These are phyloP conservation scores for Aphelocoma californica DNA, from an alignment of 2,797 vertebrate species.

Conservation along the genomic window DNA sequence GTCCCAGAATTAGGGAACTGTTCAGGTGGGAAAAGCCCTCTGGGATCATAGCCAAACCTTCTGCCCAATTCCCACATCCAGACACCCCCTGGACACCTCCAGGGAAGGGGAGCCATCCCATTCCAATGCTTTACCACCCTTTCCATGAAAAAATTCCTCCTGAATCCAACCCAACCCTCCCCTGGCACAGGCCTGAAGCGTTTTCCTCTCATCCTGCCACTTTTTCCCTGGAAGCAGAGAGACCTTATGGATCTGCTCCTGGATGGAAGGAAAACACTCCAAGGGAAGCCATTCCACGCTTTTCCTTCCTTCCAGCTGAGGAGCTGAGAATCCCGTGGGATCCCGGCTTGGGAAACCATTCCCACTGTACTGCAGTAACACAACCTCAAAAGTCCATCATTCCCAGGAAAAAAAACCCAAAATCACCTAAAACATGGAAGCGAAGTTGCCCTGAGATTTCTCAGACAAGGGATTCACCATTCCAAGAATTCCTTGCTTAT, in stretches of 20 bases:
- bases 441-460: background rate
- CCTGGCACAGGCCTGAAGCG: background rate
- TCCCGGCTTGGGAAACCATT: background rate
- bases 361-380: rapidly evolving
- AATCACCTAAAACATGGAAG: background rate
- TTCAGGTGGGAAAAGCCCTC: background rate
- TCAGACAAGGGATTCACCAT: background rate
- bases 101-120: background rate
- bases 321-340: background rate
- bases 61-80: background rate
- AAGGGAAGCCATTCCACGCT: background rate
- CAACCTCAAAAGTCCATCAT: background rate
- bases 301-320: background rate
- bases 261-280: background rate
- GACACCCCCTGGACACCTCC: background rate
- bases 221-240: background rate
- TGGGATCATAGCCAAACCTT: background rate
- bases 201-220: background rate
- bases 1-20: background rate
- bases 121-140: background rate
- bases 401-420: background rate
- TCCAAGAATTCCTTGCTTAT: background rate
- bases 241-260: background rate
- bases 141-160: background rate
- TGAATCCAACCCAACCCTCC: no score